Percentiles rank a stretch among this genome's conserved stretches.
Conservation (phyloP, 2,797 vertebrate species). For the Lacerta bilineata region DNA sequence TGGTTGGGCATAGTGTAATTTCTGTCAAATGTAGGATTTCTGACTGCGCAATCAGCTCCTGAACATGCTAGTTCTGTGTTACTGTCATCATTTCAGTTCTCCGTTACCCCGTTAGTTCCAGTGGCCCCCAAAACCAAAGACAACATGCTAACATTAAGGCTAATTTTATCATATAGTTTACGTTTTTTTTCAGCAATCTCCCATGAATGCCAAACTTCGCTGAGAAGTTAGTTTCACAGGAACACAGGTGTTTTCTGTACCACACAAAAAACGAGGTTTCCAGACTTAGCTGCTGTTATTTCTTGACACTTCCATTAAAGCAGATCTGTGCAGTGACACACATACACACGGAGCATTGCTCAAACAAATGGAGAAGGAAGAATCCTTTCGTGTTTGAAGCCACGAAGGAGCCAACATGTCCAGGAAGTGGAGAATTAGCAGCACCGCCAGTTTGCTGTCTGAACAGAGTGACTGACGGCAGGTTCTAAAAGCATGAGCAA, state of each 20-base stretch:
- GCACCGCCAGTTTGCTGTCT: not conserved
- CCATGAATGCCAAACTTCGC: not conserved
- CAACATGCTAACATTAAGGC: not conserved
- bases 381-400: not conserved
- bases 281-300: not conserved
- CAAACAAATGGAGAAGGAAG: not conserved
- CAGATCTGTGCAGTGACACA: not conserved
- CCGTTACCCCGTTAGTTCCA: not conserved
- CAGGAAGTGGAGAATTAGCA: not conserved
- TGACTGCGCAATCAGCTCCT: not conserved
- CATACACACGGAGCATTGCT: not conserved
- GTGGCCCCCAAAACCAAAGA: not conserved
- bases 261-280: not conserved
- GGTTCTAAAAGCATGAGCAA: slow-evolving; percentile 37
- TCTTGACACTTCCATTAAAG: not conserved
- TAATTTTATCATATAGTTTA: not conserved
- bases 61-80: not conserved
- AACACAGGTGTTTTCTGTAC: not conserved
- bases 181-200: not conserved
- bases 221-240: not conserved
- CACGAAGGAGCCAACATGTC: not conserved
- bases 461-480: not conserved
- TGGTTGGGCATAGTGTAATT: not conserved
- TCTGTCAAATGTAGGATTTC: not conserved
- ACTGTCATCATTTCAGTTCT: not conserved